Conservation (phyloP, 2,113 vertebrate genomes). For the Hippolais icterina region DNA sequence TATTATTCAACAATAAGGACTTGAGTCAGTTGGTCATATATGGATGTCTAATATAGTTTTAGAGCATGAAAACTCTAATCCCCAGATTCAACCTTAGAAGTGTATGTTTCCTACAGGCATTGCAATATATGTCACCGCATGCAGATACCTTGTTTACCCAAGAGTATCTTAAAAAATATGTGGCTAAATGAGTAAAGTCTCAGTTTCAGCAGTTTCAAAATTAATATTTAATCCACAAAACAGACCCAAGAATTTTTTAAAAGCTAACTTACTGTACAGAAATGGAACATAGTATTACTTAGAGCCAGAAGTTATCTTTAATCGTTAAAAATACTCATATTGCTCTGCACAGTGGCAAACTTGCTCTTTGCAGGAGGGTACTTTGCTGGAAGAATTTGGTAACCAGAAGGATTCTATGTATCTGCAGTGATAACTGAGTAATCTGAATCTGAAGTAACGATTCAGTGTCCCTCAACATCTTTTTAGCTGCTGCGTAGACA, state of each 20-base stretch:
- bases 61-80: background rate
- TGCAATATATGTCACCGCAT: background rate
- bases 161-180: background rate
- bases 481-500: background rate
- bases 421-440: background rate
- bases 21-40: background rate
- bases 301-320: background rate
- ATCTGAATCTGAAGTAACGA: background rate
- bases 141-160: background rate
- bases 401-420: background rate
- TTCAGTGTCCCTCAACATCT: background rate
- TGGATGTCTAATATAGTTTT: background rate
- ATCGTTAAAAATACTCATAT: background rate
- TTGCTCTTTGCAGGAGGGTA: background rate
- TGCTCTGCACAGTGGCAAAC: background rate
- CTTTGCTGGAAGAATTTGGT: background rate
- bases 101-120: background rate
- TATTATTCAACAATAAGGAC: background rate
- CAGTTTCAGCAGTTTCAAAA: background rate
- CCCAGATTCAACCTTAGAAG: background rate
- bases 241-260: background rate
- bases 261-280: background rate
- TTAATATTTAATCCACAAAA: slow-evolving; percentile 5
- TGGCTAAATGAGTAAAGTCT: background rate
- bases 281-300: background rate